Conservation (phyloP, 1,140 invertebrate species). For the Branchinecta lynchi region DNA sequence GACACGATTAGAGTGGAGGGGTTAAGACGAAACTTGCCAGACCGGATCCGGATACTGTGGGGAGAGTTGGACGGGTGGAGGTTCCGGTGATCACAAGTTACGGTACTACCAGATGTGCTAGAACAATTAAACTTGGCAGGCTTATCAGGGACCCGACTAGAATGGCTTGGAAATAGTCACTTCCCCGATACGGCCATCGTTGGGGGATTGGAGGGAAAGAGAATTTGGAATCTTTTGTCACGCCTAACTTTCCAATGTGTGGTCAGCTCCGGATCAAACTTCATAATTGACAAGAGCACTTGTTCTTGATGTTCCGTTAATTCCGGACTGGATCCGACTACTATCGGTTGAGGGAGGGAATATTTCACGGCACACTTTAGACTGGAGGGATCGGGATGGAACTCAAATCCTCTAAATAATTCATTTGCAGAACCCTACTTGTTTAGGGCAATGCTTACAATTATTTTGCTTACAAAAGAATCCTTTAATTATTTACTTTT, state of each 20-base stretch:
- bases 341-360: too few species aligned
- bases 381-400: too few species aligned
- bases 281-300: too few species aligned
- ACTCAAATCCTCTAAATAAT: too few species aligned
- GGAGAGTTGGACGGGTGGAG: too few species aligned
- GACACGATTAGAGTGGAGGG: background rate
- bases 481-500: too few species aligned
- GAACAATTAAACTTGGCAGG: background rate
- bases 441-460: too few species aligned
- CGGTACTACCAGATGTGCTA: conserved; percentile 3
- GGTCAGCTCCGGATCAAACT: background rate
- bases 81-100: background rate
- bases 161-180: background rate
- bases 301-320: too few species aligned
- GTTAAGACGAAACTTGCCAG: conserved; percentile 3
- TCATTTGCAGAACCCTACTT: too few species aligned
- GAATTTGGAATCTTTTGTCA: background rate
- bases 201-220: background rate
- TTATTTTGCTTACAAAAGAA: too few species aligned
- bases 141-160: background rate
- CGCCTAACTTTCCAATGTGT: background rate
- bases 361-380: too few species aligned
- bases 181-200: background rate
- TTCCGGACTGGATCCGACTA: too few species aligned
- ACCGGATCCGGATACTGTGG: background rate